These are phyloP conservation scores for Drosophila diplacantha DNA, from an alignment of 2,888 invertebrate genomes.

Conservation along the genomic window DNA sequence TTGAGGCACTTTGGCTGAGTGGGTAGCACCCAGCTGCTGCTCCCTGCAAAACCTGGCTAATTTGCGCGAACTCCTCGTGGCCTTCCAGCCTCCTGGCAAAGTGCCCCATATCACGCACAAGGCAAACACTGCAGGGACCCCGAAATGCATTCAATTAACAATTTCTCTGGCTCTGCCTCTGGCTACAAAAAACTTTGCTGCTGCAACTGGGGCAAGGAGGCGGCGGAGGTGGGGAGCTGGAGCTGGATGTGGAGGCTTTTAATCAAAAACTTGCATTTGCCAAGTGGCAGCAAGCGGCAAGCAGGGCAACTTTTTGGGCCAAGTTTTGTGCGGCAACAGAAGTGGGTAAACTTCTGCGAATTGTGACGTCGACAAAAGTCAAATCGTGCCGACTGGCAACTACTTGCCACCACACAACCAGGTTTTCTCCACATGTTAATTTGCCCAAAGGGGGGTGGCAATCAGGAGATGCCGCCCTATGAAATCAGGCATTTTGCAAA, in stretches of 20 bases:
- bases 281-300: constrained; percentile 59
- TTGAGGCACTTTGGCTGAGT: constrained; percentile 12
- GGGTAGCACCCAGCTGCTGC: constrained; percentile 5
- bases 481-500: not conserved
- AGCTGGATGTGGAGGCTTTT: constrained; percentile 55
- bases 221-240: constrained; percentile 16
- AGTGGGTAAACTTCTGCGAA: constrained; percentile 57
- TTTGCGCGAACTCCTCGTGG: constrained; percentile 1
- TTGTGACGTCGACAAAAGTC: constrained; percentile 72
- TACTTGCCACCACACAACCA: not conserved
- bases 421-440: constrained; percentile 14
- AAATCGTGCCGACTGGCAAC: constrained; percentile 56
- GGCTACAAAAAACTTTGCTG: constrained; percentile 45
- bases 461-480: constrained; percentile 38
- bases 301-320: constrained; percentile 58
- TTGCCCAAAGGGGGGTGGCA: constrained; percentile 34
- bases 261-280: constrained; percentile 68
- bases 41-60: not conserved
- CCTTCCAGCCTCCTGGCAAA: constrained; percentile 27
- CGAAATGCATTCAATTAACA: constrained; percentile 69
- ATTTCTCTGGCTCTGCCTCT: constrained; percentile 45
- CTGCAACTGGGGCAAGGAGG: constrained; percentile 30
- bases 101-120: constrained; percentile 33
- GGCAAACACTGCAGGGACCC: constrained; percentile 38
- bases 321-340: constrained; percentile 54